Evolutionary conservation across 2,113 vertebrate species (phyloP), one percentile per base, ranked within the genome.

Genomic region (Suncus etruscus): DNA sequence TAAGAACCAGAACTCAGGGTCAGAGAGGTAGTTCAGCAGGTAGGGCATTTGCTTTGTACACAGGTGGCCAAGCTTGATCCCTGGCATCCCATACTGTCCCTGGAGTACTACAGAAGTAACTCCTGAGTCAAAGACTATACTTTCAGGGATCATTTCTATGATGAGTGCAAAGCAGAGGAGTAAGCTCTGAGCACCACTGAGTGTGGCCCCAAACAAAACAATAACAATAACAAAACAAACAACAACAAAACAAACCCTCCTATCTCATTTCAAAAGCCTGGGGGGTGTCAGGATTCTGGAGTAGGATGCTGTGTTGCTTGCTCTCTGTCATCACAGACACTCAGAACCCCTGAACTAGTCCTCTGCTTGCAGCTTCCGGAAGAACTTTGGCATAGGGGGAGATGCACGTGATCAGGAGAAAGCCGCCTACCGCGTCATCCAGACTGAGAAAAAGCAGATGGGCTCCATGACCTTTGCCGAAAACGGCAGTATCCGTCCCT

Each of bases 391-490:
- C 82, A 98, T 98, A 1, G 95, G 97, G 0, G 0, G 0, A 1
- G 96, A 92, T 3, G 86, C 10, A 0, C 65, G 93, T 0, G 86
- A 68, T 14, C 95, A 93, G 4, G 92, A 70, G 3, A 88, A 70
- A 39, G 98, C 98, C 7, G 99, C 98, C n/a, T 98, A 97, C 3
- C 6, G 2, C 0, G 94, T 98, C 91, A 98, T 99, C 94, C 97
- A 83, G 95, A 77, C n/a, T 0, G 98, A 99, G 87, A 97, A 95
- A 95, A 98, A n/a, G 32, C 98, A 97, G 39, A 54, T 99, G 96
- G 99, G 99, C 0, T 0, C 74, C 15, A 98, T 99, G 95, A 97
- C 0, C 54, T 99, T 98, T 91, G 97, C 98, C 0, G 99, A 99
- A 99, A 95, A 96, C 66, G 18, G 94, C 94, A 0, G 96, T 99